Evolutionary conservation across 2,113 vertebrate genomes (phyloP).

Genomic region (Odontesthes bonariensis): DNA sequence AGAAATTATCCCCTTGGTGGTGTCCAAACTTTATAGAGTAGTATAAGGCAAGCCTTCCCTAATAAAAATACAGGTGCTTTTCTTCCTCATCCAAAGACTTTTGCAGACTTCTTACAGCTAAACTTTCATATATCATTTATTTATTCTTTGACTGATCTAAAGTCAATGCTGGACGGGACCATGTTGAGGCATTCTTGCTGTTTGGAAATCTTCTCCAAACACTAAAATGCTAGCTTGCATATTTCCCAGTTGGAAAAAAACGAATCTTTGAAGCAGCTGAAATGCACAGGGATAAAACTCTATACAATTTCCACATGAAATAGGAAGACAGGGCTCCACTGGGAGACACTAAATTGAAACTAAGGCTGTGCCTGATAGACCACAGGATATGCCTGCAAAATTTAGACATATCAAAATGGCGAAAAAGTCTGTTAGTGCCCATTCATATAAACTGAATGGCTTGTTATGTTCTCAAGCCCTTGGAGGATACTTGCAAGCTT

Average conservation of each 20-base stretch:
- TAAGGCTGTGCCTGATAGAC: conserved; percentile 95
- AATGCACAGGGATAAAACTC: conserved; percentile 64
- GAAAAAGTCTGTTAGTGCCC: conserved; percentile 98
- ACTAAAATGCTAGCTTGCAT: conserved; percentile 87
- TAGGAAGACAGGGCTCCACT: conserved; percentile 88
- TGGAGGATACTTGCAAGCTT: conserved; percentile 88
- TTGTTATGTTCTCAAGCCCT: conserved; percentile 94
- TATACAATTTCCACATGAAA: conserved; percentile 89
- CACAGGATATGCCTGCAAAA: conserved; percentile 99
- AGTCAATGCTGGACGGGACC: conserved; percentile 3
- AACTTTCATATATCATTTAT: conserved; percentile 59
- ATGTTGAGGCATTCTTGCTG: conserved; percentile 42
- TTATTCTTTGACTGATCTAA: conserved; percentile 59
- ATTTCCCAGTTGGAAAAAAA: conserved; percentile 81
- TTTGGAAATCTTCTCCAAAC: conserved; percentile 81
- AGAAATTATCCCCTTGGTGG: conserved; percentile 69
- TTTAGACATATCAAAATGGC: conserved; percentile 93
- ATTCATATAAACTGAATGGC: conserved; percentile 94
- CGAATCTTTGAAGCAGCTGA: conserved; percentile 77
- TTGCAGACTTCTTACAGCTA: conserved; percentile 69
- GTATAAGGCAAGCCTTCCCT: conserved; percentile 63
- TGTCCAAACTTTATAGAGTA: conserved; percentile 73
- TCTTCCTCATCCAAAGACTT: conserved; percentile 69
- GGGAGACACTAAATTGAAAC: conserved; percentile 99
- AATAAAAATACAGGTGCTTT: conserved; percentile 79